A percentile compares a stretch with the other conserved stretches of the same genome.
These are phyloP conservation scores for Synanthedon myopaeformis DNA, from an alignment of 2,888 invertebrate species.

Conservation along the genomic window DNA sequence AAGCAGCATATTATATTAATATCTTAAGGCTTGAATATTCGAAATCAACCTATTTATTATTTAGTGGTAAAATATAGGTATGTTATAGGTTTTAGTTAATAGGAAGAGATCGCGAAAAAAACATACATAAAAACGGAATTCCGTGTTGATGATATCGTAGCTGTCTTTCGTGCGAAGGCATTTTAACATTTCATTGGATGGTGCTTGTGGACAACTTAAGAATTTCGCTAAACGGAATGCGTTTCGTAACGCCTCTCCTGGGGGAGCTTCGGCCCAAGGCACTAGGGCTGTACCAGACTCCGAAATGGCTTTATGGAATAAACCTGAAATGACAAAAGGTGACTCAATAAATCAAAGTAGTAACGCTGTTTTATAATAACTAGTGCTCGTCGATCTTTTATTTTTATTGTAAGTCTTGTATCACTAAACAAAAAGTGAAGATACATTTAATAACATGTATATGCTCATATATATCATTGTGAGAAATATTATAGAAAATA, in stretches of 20 bases:
- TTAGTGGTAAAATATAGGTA: no score
- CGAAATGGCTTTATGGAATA: conserved; percentile 79
- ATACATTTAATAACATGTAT: no score
- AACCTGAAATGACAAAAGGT: conserved; percentile 47
- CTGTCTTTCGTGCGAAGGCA: conserved; percentile 75
- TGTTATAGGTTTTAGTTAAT: no score
- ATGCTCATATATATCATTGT: no score
- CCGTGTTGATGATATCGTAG: conserved; percentile 73
- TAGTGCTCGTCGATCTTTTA: no score
- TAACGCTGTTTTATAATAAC: not conserved
- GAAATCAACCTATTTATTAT: no score
- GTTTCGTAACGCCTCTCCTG: conserved; percentile 69
- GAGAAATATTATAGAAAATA: no score
- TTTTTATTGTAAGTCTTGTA: no score
- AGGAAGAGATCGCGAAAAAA: no score
- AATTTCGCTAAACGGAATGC: conserved; percentile 72
- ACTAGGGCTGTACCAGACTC: conserved; percentile 80
- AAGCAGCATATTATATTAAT: no score
- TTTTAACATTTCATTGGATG: conserved; percentile 62
- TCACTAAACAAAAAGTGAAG: no score
- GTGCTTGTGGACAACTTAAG: conserved; percentile 69
- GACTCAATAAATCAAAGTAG: not conserved
- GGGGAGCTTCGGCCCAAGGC: conserved; percentile 75
- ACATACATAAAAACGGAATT: conserved; percentile 76
- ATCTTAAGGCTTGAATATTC: no score